These are phyloP conservation scores for Drusus annulatus DNA, from an alignment of 1,140 invertebrate genomes.

Conservation along the genomic window DNA sequence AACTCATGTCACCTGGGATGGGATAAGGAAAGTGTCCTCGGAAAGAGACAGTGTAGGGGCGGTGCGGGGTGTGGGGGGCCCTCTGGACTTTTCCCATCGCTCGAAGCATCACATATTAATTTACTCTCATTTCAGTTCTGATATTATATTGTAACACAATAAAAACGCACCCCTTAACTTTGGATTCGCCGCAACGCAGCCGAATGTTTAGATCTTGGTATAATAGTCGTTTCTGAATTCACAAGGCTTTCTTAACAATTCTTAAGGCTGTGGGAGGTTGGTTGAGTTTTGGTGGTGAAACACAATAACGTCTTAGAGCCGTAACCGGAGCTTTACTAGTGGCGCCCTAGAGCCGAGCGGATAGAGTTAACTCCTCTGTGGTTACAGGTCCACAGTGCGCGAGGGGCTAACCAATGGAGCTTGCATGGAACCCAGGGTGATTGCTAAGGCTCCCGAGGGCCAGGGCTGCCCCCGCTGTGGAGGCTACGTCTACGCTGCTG, in stretches of 20 bases:
- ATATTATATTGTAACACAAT: slow-evolving; percentile 54
- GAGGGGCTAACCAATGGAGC: slow-evolving; percentile 70
- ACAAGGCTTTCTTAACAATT: slow-evolving; percentile 55
- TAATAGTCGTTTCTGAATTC: slow-evolving; percentile 44
- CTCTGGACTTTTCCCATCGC: slow-evolving; percentile 77
- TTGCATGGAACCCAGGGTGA: slow-evolving; percentile 79
- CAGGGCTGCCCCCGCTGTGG: slow-evolving; percentile 93
- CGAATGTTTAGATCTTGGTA: slow-evolving; percentile 47
- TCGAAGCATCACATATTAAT: slow-evolving; percentile 46
- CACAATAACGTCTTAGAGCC: slow-evolving; percentile 56
- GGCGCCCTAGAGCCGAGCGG: background rate
- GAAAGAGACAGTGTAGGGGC: slow-evolving; percentile 39
- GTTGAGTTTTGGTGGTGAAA: slow-evolving; percentile 51
- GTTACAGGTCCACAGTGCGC: slow-evolving; percentile 49
- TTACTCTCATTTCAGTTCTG: slow-evolving; percentile 52
- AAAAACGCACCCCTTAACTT: slow-evolving; percentile 47
- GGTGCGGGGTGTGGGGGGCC: slow-evolving; percentile 67
- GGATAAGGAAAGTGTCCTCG: slow-evolving; percentile 63
- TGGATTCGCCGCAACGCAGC: slow-evolving; percentile 45
- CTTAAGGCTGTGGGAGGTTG: slow-evolving; percentile 54
- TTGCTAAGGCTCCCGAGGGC: slow-evolving; percentile 88
- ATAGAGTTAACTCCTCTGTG: slow-evolving; percentile 20
- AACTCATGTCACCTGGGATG: slow-evolving; percentile 71
- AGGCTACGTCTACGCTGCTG: slow-evolving; percentile 93
- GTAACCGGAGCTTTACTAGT: slow-evolving; percentile 55